Evolutionary conservation across 2,888 invertebrate genomes (phyloP), one percentile per base, ranked within the genome.

Genomic region (Chaetoderma sp.): DNA sequence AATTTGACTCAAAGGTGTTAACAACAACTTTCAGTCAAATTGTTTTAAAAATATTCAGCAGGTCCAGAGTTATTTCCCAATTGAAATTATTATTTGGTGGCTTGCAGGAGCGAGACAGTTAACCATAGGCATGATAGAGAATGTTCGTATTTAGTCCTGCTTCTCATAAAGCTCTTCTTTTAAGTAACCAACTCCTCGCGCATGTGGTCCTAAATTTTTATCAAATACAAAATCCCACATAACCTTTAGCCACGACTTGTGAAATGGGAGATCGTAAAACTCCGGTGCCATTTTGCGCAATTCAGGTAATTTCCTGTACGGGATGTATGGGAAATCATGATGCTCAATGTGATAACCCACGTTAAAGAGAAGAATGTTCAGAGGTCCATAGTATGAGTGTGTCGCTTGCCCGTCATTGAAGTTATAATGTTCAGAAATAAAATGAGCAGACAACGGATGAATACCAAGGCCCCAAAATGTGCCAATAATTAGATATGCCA

Each of bases 191-290:
- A 84, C 79, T 1, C 84, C 93, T 57, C 98, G 89, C 0, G 98
- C 96, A 83, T 97, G 98, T 0, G 98, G 98, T 0, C 99, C 99
- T 67, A 98, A 93, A 16, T 93, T 93, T 0, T 96, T 95, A 87
- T 98, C 96, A 89, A 91, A 94, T 0, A 99, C 91, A 83, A 99
- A 99, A 83, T 98, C 96, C 81, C 94, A 97, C 0, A 99, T 88
- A 0, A 99, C 98, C 13, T 92, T 90, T 0, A 91, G 89, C 98
- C 98, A 99, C 32, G 98, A 98, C 73, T 93, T 90, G 83, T 99
- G 98, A 73, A 95, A 95, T 0, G 98, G 96, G 64, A 98, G 90
- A 71, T 97, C 94, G 85, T 99, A 99, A 87, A 93, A 99, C 86
- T 99, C 98, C 0, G 93, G 88, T 0, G 98, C 98, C 65, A 84